Percentiles rank a stretch among this genome's conserved stretches.
These are phyloP conservation scores for Papilio demoleus DNA, from an alignment of 2,888 invertebrate genomes.

Conservation along the genomic window DNA sequence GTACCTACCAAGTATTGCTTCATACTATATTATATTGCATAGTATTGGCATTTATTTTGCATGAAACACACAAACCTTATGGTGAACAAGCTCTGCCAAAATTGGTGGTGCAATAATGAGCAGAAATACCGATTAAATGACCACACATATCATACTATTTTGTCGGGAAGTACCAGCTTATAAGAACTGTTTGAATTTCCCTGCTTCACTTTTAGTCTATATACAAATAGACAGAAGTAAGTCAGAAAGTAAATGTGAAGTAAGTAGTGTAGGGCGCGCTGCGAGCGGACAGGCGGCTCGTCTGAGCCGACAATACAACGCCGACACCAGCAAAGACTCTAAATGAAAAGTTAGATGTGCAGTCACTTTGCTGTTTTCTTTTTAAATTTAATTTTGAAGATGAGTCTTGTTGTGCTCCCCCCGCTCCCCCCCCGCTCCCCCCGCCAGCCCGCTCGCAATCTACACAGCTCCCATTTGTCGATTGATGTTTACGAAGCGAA, in stretches of 20 bases:
- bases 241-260: not conserved
- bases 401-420: not conserved
- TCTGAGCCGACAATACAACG: not conserved
- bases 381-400: slow-evolving; percentile 37
- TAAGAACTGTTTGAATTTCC: not conserved
- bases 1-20: not conserved
- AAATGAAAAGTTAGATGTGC: slow-evolving; percentile 22
- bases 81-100: not conserved
- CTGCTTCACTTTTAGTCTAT: not conserved
- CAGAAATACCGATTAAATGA: not conserved
- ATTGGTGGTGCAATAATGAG: not conserved
- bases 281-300: no score
- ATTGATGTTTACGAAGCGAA: slow-evolving; percentile 35
- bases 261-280: not conserved
- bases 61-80: not conserved
- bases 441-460: not conserved
- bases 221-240: not conserved
- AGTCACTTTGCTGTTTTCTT: slow-evolving; percentile 6
- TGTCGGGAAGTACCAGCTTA: not conserved
- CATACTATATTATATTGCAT: no score
- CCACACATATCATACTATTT: not conserved
- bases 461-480: slow-evolving; percentile 33
- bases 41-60: not conserved
- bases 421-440: not conserved
- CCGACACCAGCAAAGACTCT: not conserved